Evolutionary conservation across 2,888 invertebrate species (phyloP), one percentile per base, ranked within the genome.

Genomic region (Eledona agricola): DNA sequence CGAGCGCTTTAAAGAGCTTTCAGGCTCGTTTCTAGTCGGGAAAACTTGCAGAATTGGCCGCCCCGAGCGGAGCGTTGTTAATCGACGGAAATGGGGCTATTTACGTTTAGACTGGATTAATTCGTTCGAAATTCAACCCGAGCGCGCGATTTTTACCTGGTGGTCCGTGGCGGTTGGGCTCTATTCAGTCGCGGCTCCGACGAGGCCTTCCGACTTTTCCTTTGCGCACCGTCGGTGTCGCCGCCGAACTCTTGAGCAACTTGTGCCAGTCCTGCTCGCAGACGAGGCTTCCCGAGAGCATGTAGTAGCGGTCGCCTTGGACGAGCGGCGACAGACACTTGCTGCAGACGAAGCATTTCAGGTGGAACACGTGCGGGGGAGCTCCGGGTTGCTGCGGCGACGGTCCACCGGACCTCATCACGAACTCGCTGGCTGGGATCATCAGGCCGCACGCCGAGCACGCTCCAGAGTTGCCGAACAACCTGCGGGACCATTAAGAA

Each of bases 221-320:
- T 81, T 93, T 93, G 78, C 92, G 85, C 69, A 90, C 88, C 58
- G 84, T 81, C 57, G 82, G 78, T 64, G 87, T 85, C 66, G 81
- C 79, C 62, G 83, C 80, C 72, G 83, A 85, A 64, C 86, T 86
- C 79, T 92, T 91, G 78, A 92, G 85, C 74, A 94, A 82, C 80
- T 94, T 94, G 79, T 93, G 91, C 88, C 93, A 95, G 81, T 96
- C 95, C 79, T 93, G 90, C 80, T 96, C 96, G 82, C 96, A 96
- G 61, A 95, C 89, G 73, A 94, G 83, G 73, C 88, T 88, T 62
- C 94, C 95, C 72, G 91, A 89, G 68, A 95, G 81, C 83, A 95
- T 86, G 79, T 93, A 91, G 81, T 92, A 95, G 81, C 87, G 87
- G 84, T 96, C 95, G 70, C 96, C 96, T 70, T 92, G 88, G 78